These are phyloP conservation scores for Bombus haemorrhoidalis DNA, from an alignment of 1,140 invertebrate genomes.

Conservation along the genomic window DNA sequence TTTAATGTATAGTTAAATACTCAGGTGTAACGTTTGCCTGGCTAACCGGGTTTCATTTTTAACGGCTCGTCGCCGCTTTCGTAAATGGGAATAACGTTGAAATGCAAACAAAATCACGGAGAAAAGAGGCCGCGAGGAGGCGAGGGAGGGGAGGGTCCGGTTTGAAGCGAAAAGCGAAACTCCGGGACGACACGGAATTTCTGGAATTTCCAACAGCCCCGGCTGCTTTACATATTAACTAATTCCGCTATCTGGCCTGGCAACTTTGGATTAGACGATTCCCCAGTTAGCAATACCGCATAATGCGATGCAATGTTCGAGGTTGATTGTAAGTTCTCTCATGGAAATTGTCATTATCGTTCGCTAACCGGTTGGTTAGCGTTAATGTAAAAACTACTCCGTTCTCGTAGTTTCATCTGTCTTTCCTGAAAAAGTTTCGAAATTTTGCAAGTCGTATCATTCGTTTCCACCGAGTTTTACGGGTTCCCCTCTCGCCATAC, in stretches of 20 bases:
- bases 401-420: not conserved
- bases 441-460: not conserved
- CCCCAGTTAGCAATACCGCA: constrained; percentile 64
- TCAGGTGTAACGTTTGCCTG: constrained; percentile 19
- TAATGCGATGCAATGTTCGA: constrained; percentile 54
- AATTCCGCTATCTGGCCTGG: constrained; percentile 56
- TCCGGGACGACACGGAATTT: constrained; percentile 51
- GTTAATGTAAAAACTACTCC: constrained; percentile 10
- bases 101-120: constrained; percentile 43
- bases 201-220: constrained; percentile 43
- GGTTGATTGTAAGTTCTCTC: constrained; percentile 58
- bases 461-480: not conserved
- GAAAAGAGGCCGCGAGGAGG: not conserved
- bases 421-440: not conserved
- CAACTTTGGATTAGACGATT: constrained; percentile 68
- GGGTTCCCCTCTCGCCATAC: not conserved
- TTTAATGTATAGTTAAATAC: constrained; percentile 39
- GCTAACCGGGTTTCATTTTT: constrained; percentile 39
- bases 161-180: constrained; percentile 22
- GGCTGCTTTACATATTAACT: constrained; percentile 68
- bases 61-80: constrained; percentile 32
- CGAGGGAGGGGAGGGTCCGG: no score
- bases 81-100: constrained; percentile 16
- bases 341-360: constrained; percentile 48
- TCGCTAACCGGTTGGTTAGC: constrained; percentile 44